phyloP scores from a whole-genome alignment of 2,113 vertebrate species.

The human (Homo sapiens) region GRCh38 chr20:64248001-64248500 shows the following conservation, averaged over 20 bases:
- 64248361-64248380: neutral
- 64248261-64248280: too few species aligned
- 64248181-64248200: neutral
- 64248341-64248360: neutral
- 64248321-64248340: neutral
- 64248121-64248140: neutral
- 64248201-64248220: neutral
- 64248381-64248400: too few species aligned
- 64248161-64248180: neutral
- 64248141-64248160: neutral
- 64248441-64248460: neutral
- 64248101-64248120: neutral
- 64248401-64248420: neutral
- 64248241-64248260: neutral
- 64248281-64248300: neutral
- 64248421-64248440: neutral
- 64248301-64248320: neutral
- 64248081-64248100: neutral
- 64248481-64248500: neutral
- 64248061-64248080: neutral
- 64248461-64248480: neutral
- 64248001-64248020: neutral
- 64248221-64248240: constrained; percentile 2
- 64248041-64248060: neutral
- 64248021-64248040: neutral